A percentile compares a stretch with the other conserved stretches of the same genome.
Evolutionary conservation across 2,113 vertebrate genomes (phyloP).

Genomic region (Odocoileus virginianus): DNA sequence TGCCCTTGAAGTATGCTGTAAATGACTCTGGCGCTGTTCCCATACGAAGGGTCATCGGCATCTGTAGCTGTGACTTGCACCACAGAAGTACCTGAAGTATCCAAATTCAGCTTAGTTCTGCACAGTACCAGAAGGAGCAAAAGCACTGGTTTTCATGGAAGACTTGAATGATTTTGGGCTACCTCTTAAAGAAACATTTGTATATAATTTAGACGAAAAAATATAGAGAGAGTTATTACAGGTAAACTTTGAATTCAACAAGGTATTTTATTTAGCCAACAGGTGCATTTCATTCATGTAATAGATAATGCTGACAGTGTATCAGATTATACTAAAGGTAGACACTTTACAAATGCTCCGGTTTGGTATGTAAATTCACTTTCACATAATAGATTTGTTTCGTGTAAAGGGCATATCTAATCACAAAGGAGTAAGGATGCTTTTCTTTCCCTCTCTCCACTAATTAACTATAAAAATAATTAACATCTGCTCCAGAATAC

Average conservation of each 20-base stretch:
- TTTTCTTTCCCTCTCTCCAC: neutral
- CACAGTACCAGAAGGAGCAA: conserved; percentile 36
- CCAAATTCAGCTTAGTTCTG: conserved; percentile 75
- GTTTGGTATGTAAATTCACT: conserved; percentile 31
- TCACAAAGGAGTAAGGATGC: conserved; percentile 55
- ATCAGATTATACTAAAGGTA: neutral
- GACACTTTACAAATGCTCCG: neutral
- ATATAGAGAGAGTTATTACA: neutral
- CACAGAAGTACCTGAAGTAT: conserved; percentile 86
- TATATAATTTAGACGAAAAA: neutral
- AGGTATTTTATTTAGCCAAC: neutral
- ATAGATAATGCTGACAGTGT: neutral
- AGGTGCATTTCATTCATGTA: neutral
- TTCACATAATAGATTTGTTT: conserved; percentile 40
- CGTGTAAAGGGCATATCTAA: conserved; percentile 36
- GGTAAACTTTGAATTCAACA: neutral
- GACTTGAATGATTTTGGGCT: conserved; percentile 33
- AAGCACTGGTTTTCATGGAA: conserved; percentile 55
- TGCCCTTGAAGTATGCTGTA: conserved; percentile 89
- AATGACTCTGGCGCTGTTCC: conserved; percentile 87
- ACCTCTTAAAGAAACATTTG: conserved; percentile 37
- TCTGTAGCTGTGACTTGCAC: conserved; percentile 88
- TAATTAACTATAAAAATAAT: conserved; percentile 72
- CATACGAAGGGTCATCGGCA: conserved; percentile 86
- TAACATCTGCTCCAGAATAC: conserved; percentile 56